Percentiles rank a stretch among this genome's conserved stretches.
These are phyloP conservation scores for Sparus aurata DNA, from an alignment of 2,797 vertebrate species.

Conservation along the genomic window DNA sequence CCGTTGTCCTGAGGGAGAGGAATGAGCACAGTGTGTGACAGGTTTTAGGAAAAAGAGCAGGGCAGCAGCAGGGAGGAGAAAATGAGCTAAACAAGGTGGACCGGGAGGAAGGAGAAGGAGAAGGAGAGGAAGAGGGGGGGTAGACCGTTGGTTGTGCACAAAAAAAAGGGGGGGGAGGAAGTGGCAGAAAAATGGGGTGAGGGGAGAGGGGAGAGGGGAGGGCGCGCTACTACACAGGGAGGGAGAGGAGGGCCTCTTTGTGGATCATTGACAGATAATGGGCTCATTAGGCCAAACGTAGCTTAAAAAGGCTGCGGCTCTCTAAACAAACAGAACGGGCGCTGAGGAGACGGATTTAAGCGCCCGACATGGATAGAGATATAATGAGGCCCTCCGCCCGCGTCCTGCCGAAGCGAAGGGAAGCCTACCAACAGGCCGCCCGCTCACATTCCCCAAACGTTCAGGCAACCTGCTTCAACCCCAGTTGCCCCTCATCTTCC, in stretches of 20 bases:
- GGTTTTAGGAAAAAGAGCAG: constrained; percentile 51
- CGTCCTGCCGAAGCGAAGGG: constrained; percentile 58
- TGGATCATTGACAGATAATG: constrained; percentile 89
- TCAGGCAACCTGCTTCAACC: constrained; percentile 63
- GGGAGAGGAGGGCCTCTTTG: constrained; percentile 80
- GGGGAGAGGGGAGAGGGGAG: constrained; percentile 41
- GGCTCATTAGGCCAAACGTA: constrained; percentile 86
- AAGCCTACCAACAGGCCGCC: constrained; percentile 71
- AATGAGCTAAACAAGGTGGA: constrained; percentile 66
- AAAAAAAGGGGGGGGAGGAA: constrained; percentile 34
- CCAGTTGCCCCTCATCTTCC: constrained; percentile 38
- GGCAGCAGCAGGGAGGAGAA: constrained; percentile 55
- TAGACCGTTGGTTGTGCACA: constrained; percentile 16
- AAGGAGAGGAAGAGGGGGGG: not conserved
- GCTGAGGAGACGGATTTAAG: constrained; percentile 85
- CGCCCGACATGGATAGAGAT: constrained; percentile 86
- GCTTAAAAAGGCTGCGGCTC: constrained; percentile 86
- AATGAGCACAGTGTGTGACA: constrained; percentile 71
- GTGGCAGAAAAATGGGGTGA: constrained; percentile 59
- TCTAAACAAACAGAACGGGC: constrained; percentile 87
- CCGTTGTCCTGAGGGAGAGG: constrained; percentile 63
- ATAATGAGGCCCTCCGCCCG: constrained; percentile 82
- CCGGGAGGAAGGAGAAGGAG: constrained; percentile 11
- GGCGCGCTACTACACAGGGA: constrained; percentile 55
- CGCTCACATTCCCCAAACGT: constrained; percentile 68